Conservation (phyloP, 2,113 vertebrate genomes). For the Gavialis gangeticus region DNA sequence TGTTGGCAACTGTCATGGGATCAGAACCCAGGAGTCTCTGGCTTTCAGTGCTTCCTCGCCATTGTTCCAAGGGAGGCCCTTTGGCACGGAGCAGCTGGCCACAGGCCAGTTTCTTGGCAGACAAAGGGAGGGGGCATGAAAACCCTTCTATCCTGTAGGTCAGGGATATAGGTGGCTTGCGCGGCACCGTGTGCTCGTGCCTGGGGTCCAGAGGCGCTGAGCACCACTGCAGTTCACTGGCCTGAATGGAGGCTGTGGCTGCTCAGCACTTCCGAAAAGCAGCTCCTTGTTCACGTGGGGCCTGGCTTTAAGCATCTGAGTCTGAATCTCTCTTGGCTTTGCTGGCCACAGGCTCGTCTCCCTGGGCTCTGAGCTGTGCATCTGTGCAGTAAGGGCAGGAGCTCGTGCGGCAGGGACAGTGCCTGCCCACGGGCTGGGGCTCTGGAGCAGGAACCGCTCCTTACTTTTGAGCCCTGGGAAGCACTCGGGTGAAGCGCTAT, state of each 20-base stretch:
- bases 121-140: neutral
- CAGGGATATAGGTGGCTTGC: neutral
- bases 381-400: neutral
- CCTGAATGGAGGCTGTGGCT: neutral
- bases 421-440: neutral
- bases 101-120: neutral
- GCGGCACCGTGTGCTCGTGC: neutral
- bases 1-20: neutral
- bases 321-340: rapidly evolving
- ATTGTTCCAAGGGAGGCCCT: rapidly evolving
- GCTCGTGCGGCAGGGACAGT: rapidly evolving
- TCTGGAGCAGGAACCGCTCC: neutral
- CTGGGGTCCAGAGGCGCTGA: neutral
- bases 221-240: rapidly evolving
- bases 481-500: rapidly evolving
- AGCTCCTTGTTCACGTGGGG: neutral
- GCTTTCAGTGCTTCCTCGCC: neutral
- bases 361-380: no score
- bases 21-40: neutral
- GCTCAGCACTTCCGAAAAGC: rapidly evolving
- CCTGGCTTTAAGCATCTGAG: rapidly evolving
- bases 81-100: neutral
- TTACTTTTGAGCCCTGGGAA: neutral
- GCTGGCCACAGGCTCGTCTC: neutral
- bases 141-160: neutral